Percentiles rank a stretch among this genome's conserved stretches.
Evolutionary conservation across 2,113 vertebrate genomes (phyloP).

Genomic region (Todiramphus chloris): DNA sequence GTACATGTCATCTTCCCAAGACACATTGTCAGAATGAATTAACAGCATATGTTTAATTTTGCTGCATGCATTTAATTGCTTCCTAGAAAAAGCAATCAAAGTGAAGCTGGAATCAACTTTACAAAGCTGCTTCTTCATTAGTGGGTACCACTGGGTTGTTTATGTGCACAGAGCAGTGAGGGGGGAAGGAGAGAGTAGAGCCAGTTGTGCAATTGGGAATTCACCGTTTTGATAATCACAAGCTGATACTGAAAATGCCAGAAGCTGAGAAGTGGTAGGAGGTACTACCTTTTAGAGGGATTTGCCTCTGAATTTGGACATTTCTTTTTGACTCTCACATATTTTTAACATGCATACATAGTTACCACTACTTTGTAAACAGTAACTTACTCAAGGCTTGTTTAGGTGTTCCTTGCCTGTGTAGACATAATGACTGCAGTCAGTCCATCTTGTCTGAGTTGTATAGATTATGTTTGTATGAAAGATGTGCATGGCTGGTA

Average conservation of each 20-base stretch:
- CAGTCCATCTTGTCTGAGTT: neutral
- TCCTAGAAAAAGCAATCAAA: neutral
- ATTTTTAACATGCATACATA: neutral
- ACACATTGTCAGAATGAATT: neutral
- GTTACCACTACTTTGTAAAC: neutral
- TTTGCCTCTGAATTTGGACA: neutral
- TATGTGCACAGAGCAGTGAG: neutral
- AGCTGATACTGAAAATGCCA: neutral
- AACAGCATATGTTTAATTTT: neutral
- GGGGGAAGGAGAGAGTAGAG: neutral
- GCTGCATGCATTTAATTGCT: neutral
- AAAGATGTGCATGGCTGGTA: neutral
- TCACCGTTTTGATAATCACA: neutral
- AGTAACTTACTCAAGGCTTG: neutral
- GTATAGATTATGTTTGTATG: neutral
- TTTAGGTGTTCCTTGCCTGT: neutral
- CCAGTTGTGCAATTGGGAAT: neutral
- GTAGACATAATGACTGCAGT: neutral
- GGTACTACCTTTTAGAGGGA: neutral
- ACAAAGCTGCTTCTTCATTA: neutral
- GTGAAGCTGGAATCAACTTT: neutral
- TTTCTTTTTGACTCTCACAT: neutral
- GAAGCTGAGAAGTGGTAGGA: neutral
- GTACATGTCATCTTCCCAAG: neutral
- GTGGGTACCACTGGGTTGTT: neutral